Evolutionary conservation across 2,797 vertebrate genomes (phyloP), one percentile per base, ranked within the genome.

Genomic region (Lacerta agilis): DNA sequence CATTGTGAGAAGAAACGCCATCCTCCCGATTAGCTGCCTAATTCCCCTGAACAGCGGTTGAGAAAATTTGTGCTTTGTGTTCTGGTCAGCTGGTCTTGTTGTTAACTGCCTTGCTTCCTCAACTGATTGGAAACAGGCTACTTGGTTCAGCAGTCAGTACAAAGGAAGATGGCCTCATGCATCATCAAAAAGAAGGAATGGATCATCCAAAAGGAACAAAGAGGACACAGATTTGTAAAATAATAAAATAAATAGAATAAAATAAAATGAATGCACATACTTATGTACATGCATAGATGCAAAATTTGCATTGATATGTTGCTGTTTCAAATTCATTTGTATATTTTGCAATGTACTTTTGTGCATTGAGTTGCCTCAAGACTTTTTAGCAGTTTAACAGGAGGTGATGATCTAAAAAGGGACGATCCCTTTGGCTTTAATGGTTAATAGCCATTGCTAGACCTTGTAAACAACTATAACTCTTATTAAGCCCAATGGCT

Each of bases 21-120:
- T 36, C 15, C 75, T 77, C 27, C 29, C 43, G 67, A 6, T 9
- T 86, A 80, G 86, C 69, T 25, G 15, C 88, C 86, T 61, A 90
- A 77, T 43, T 90, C 61, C 88, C 79, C 85, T 89, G 75, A 90
- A 89, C 87, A 41, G 3, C 8, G 78, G 38, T 33, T 89, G 67
- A 86, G 64, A 85, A 84, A 88, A 64, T 78, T 41, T 79, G 41
- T 41, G 8, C 41, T 89, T 81, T 43, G 2, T 43, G 3, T 79
- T 88, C 67, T 29, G 20, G 77, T 87, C 11, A 9, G 9, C 49
- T 58, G 82, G 33, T 25, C 76, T 15, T 43, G 64, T 8, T 0
- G 25, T 84, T 41, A 76, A 38, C 29, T 43, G 41, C 41, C 69
- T 92, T 36, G 1, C 79, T 78, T 91, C 58, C 1, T 49, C 80